These are phyloP conservation scores for Gobionotothen gibberifrons DNA, from an alignment of 2,797 vertebrate species.

Conservation along the genomic window DNA sequence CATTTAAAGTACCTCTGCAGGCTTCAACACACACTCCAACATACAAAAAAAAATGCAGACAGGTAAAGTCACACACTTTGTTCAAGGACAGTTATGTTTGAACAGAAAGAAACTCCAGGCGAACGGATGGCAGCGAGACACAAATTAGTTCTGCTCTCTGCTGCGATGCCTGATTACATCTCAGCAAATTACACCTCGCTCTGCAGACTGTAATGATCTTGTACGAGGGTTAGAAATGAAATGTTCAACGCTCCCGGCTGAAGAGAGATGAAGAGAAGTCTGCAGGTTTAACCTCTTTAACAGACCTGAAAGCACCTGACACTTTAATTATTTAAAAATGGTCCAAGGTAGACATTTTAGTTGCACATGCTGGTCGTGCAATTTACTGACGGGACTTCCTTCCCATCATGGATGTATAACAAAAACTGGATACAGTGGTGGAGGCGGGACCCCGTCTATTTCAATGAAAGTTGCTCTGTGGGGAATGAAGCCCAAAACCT, in stretches of 20 bases:
- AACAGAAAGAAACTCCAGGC: not conserved
- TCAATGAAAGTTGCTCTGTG: no score
- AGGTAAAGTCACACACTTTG: slow-evolving; percentile 44
- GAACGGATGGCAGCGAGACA: slow-evolving; percentile 32
- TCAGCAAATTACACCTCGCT: slow-evolving; percentile 42
- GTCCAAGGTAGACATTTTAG: no score
- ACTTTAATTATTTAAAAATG: no score
- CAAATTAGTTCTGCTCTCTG: slow-evolving; percentile 44
- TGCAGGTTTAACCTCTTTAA: slow-evolving; percentile 10
- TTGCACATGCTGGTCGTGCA: no score
- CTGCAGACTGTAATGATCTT: slow-evolving; percentile 29
- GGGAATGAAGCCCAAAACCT: no score
- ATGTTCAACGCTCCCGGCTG: slow-evolving; percentile 11
- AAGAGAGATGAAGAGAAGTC: not conserved
- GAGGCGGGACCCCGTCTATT: no score
- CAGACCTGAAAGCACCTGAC: not conserved
- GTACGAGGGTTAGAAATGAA: slow-evolving; percentile 19
- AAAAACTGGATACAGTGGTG: no score
- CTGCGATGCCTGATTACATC: slow-evolving; percentile 51
- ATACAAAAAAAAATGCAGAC: slow-evolving; percentile 5
- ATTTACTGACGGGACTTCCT: no score
- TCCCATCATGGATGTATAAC: no score
- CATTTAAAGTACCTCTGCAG: slow-evolving; percentile 44
- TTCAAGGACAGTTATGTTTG: slow-evolving; percentile 47
- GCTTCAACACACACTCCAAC: slow-evolving; percentile 37